Base-by-base conservation (phyloP, 1,140 invertebrate genomes). In the Pogonus chalceus region DNA sequence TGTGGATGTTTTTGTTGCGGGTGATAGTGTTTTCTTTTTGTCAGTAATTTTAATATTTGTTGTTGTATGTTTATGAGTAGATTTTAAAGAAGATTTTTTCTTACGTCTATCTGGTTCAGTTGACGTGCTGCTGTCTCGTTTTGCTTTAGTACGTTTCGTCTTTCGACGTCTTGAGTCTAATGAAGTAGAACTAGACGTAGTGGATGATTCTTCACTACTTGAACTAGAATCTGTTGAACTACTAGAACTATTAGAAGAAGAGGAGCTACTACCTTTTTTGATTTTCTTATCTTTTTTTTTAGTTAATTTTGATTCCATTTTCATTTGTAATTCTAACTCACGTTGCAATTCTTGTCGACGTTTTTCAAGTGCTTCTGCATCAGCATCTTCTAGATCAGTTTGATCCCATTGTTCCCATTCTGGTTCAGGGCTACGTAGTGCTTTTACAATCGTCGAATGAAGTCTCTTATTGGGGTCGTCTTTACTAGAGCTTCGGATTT, bases 281-380 rank as follows among this genome's bases (percentile, higher is more conserved):
- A 82, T 78, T 67, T 79, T 78, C 64, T 83, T 83, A 54, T 83
- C 80, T 63, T 84, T 82, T 63, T 81, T 78, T 58, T 72, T 70
- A 50, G 73, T 69, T 64, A 77, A 77, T 58, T 65, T 70, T 56
- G 70, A 75, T 57, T 81, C 79, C 76, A 76, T 80, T 72, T 76
- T 81, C 78, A 82, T 79, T 70, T 88, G 84, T 65, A 86, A 72
- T 62, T 86, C 85, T 66, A 90, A 73, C 72, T 88, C 85, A 62
- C 84, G 75, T 65, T 89, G 83, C 58, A 90, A 73, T 61, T 87
- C 78, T 62, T 83, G 82, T 58, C 86, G 75, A 56, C 85, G 76
- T 70, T 83, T 82, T 68, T 89, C 86, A 59, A 90, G 72, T 37
- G 83, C 84, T 64, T 88, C 84, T 56, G 88, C 84, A 72, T 90